These are phyloP conservation scores for Pseudoatta argentina DNA, from an alignment of 1,140 invertebrate genomes.

Conservation along the genomic window DNA sequence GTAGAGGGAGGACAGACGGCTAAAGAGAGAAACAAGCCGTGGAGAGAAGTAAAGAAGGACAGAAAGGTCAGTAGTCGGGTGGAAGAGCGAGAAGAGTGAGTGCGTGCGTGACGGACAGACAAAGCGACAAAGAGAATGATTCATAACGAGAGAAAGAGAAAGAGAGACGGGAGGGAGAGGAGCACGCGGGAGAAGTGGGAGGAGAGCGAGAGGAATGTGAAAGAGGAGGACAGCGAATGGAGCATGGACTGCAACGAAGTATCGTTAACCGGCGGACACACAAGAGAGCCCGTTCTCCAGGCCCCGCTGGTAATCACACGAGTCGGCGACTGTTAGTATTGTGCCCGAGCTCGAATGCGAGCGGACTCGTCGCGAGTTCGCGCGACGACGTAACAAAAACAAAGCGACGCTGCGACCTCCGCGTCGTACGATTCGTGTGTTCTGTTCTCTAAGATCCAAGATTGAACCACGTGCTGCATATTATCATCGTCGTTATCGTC, in stretches of 20 bases:
- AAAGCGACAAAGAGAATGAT: slow-evolving; percentile 36
- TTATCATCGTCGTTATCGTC: too few species aligned
- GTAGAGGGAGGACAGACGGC: too few species aligned
- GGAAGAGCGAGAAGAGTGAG: neutral
- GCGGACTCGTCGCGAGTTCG: slow-evolving; percentile 51
- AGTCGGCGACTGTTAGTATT: slow-evolving; percentile 66
- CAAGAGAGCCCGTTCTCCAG: slow-evolving; percentile 71
- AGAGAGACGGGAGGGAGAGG: neutral
- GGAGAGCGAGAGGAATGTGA: neutral
- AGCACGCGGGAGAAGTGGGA: neutral
- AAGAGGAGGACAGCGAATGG: slow-evolving; percentile 20
- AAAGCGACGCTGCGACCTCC: neutral
- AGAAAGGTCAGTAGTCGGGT: slow-evolving; percentile 35
- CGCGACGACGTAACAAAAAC: neutral
- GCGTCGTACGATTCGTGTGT: neutral
- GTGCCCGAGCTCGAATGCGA: slow-evolving; percentile 63
- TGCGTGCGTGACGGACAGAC: slow-evolving; percentile 22
- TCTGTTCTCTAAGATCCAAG: neutral
- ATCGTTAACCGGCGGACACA: slow-evolving; percentile 69
- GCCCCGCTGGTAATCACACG: slow-evolving; percentile 56
- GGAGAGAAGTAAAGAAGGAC: neutral
- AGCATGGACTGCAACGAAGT: slow-evolving; percentile 59
- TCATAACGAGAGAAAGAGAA: neutral
- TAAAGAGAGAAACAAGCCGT: neutral
- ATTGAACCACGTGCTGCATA: neutral